Evolutionary conservation across 2,888 invertebrate species (phyloP).

Genomic region (Amblyteles armatorius): DNA sequence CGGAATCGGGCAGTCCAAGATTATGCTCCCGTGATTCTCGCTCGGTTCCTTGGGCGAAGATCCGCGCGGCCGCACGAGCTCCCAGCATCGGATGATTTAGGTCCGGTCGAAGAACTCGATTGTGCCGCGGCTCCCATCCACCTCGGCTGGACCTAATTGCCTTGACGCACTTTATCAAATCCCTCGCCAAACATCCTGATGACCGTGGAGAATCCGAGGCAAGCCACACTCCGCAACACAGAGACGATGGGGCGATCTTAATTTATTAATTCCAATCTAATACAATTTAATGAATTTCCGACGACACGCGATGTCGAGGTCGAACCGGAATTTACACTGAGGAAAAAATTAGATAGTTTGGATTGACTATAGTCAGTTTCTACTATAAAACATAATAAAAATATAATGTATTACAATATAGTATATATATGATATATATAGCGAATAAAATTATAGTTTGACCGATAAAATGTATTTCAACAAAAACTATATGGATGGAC

Average conservation of each 20-base stretch:
- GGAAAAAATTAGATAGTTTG: not conserved
- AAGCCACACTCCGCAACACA: slow-evolving; percentile 28
- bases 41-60: slow-evolving; percentile 33
- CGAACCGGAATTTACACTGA: not conserved
- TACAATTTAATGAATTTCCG: not conserved
- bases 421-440: too few relatives aligned
- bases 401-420: too few relatives aligned
- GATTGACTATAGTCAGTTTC: not conserved
- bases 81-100: slow-evolving; percentile 61
- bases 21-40: slow-evolving; percentile 56
- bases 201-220: slow-evolving; percentile 44
- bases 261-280: not conserved
- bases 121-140: slow-evolving; percentile 32
- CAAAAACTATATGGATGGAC: too few relatives aligned
- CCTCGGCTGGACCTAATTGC: slow-evolving; percentile 64
- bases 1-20: slow-evolving; percentile 21
- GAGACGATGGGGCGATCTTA: not conserved
- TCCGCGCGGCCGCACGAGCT: slow-evolving; percentile 27
- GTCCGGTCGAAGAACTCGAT: slow-evolving; percentile 60
- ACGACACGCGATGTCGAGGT: not conserved
- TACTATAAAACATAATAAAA: not conserved
- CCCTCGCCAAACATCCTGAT: slow-evolving; percentile 66
- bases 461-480: too few relatives aligned
- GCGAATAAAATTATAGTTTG: too few relatives aligned
- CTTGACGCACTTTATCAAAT: slow-evolving; percentile 68